Conservation (phyloP, 2,888 invertebrate species). For the Dromius quadrimaculatus region DNA sequence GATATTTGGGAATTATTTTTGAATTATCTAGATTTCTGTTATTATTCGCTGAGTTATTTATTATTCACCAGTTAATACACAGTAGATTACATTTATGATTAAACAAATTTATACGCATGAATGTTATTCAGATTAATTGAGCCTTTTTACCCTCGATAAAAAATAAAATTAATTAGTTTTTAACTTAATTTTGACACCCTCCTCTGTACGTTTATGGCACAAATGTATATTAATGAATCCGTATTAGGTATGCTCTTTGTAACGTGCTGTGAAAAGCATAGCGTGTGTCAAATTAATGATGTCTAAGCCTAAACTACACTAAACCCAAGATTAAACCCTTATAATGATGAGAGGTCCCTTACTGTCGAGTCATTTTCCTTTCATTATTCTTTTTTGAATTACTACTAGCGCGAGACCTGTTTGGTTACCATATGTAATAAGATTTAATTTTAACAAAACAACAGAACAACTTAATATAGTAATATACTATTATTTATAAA, state of each 20-base stretch:
- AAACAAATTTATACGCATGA: slow-evolving; percentile 6
- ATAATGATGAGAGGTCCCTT: slow-evolving; percentile 11
- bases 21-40: too few relatives aligned
- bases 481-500: too few relatives aligned
- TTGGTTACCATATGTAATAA: too few relatives aligned
- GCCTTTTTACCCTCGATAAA: not conserved
- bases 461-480: too few relatives aligned
- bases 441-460: too few relatives aligned
- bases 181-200: slow-evolving; percentile 8
- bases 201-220: slow-evolving; percentile 1
- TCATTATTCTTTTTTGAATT: slow-evolving; percentile 21
- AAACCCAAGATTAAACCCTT: slow-evolving; percentile 20
- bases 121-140: not conserved
- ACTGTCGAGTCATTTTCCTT: slow-evolving; percentile 8
- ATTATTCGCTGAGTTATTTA: not conserved
- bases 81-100: not conserved
- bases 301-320: slow-evolving; percentile 11
- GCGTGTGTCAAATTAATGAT: slow-evolving; percentile 18
- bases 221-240: slow-evolving; percentile 25
- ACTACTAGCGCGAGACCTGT: too few relatives aligned
- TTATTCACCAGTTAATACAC: too few relatives aligned
- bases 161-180: slow-evolving; percentile 24
- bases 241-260: slow-evolving; percentile 28
- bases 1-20: too few relatives aligned
- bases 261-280: not conserved